phyloP scores from a whole-genome alignment of 2,113 vertebrate genomes.

The Phrynosoma blainvillii region DNA sequence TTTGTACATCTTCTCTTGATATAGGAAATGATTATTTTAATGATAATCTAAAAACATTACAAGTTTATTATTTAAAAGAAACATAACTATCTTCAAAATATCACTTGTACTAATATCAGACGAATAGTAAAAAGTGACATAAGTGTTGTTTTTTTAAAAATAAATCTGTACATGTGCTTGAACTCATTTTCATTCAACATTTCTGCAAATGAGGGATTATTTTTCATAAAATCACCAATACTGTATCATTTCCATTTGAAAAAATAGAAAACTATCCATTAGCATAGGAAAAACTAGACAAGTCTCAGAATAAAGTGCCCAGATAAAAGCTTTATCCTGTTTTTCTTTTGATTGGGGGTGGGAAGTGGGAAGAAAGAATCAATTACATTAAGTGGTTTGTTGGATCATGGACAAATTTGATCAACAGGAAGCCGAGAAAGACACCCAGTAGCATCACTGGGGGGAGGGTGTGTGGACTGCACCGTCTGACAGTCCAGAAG shows the following conservation, averaged over 20 bases:
- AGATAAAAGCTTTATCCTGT: constrained; percentile 47
- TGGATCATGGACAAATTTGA: constrained; percentile 37
- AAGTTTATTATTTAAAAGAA: not conserved
- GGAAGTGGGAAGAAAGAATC: not conserved
- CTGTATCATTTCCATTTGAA: not conserved
- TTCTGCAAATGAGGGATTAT: not conserved
- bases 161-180: not conserved
- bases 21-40: not conserved
- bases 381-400: constrained; percentile 50
- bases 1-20: not conserved
- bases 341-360: not conserved
- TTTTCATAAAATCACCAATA: not conserved
- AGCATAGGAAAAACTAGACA: constrained; percentile 1
- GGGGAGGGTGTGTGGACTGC: too few species aligned
- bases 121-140: not conserved
- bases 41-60: not conserved
- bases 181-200: not conserved
- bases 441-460: too few species aligned
- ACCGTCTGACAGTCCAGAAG: too few species aligned
- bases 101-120: not conserved
- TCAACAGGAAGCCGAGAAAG: not conserved
- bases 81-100: not conserved
- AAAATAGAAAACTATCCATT: not conserved
- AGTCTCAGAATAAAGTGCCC: constrained; percentile 6
- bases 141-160: not conserved